phyloP scores from a whole-genome alignment of 2,113 vertebrate species.

The Hyla sarda region DNA sequence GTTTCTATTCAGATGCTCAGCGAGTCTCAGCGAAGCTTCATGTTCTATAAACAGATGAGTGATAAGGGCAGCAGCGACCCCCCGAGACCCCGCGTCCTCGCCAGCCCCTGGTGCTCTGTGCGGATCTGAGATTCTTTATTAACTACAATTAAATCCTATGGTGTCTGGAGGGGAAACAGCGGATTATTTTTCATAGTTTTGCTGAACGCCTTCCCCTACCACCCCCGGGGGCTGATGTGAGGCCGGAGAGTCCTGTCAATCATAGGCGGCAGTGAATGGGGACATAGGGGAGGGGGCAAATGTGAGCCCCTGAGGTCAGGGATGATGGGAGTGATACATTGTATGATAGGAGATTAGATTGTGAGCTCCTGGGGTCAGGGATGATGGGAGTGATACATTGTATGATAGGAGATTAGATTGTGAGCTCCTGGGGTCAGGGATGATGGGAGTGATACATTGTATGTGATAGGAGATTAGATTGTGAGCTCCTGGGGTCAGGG shows the following conservation, averaged over 20 bases:
- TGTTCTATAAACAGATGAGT: slow-evolving; percentile 27
- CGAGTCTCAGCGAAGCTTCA: not conserved
- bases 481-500: no score
- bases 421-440: no score
- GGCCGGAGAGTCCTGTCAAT: not conserved
- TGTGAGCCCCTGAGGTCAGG: no score
- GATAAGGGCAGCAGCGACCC: not conserved
- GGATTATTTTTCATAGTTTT: not conserved
- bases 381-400: no score
- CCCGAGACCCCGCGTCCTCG: not conserved
- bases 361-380: no score
- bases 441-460: no score
- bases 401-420: no score
- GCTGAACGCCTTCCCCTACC: not conserved
- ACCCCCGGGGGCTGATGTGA: not conserved
- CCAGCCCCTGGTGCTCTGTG: not conserved
- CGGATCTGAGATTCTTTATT: not conserved
- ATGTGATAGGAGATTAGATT: no score
- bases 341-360: no score
- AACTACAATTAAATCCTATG: not conserved
- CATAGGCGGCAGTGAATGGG: not conserved
- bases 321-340: no score
- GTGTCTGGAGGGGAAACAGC: not conserved
- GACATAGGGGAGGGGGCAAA: not conserved
- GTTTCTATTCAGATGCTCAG: not conserved